Evolutionary conservation across 1,140 invertebrate species (phyloP), one percentile per base, ranked within the genome.

Genomic region (Colletes latitarsis): DNA sequence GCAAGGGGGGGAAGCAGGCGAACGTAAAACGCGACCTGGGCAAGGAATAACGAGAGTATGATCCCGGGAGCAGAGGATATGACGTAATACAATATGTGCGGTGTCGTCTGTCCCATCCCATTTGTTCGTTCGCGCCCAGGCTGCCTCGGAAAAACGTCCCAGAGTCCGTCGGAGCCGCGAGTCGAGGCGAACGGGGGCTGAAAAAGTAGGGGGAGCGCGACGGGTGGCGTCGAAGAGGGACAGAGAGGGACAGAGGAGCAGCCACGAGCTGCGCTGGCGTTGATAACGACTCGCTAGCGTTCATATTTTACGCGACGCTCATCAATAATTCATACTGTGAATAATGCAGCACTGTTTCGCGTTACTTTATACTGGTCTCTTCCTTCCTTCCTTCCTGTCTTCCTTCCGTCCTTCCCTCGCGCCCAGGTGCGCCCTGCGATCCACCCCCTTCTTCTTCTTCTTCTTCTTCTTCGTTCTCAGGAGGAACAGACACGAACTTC

Each of bases 291-390:
- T 91, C 89, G 70, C 84, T 89, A 80, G 83, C 89, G 88, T 92
- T 92, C 90, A 92, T 92, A 92, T 92, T 92, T 92, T 92, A 92
- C 91, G 89, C 89, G 84, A 71, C 75, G 83, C 91, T 92, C 91
- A 92, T 92, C 92, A 92, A 92, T 92, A 92, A 92, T 92, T 92
- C 92, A 92, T 92, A 88, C 90, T 82, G 88, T 92, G 92, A 92
- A 92, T 92, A 92, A 92, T 92, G 91, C 89, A 92, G 87, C 84
- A 85, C 89, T 92, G 91, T 92, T 92, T 92, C 90, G 87, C 89
- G 86, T 92, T 91, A 91, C 91, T 90, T 90, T 90, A 90, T 91
- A 90, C 86, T 69, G 55, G 69, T 82, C 74, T 82, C 78, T 77
- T 66, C 69, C 64, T 73, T 78, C 70, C 67, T 81, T 84, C 75